Percentiles rank a stretch among this genome's conserved stretches.
Evolutionary conservation across 2,113 vertebrate genomes (phyloP).

Genomic region (Bos taurus): ARS-UCD2.0 NC_037332.1:79029001-79029500

Average conservation of each 20-base stretch:
- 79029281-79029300: neutral
- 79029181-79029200: neutral
- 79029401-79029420: neutral
- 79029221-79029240: neutral
- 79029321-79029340: neutral
- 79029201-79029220: neutral
- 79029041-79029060: neutral
- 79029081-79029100: neutral
- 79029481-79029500: neutral
- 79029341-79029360: neutral
- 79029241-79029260: neutral
- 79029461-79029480: neutral
- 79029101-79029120: neutral
- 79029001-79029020: neutral
- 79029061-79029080: neutral
- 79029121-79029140: neutral
- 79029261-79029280: neutral
- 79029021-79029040: neutral
- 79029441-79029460: neutral
- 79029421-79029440: neutral
- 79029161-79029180: neutral
- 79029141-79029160: neutral
- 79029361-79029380: neutral
- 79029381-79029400: neutral
- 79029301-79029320: neutral